Base-by-base conservation (phyloP, 2,113 vertebrate species). In the Chloroceryle aenea region DNA sequence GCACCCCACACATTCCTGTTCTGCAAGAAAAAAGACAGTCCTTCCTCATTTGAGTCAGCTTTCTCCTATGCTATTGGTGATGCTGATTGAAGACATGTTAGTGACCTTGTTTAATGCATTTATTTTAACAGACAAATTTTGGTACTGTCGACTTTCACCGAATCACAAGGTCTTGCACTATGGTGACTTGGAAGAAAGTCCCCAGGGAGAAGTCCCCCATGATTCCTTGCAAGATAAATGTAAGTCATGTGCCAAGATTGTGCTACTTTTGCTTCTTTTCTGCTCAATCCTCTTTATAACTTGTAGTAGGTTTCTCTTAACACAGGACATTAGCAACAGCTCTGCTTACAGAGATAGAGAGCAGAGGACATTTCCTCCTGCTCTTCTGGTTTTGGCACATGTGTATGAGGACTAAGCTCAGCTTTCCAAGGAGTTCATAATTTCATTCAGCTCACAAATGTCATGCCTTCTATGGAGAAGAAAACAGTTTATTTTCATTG, bases 121-220 rank as follows among this genome's bases (percentile, higher is more conserved):
- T 92, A 19, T 90, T 93, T 91, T 93, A 62, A 92, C 97, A 99
- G 99, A 99, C 93, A 99, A 99, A 95, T 99, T 99, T 95, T 99
- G 99, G 99, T 99, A 99, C 95, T 99, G 99, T 82, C 99, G 99
- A 29, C 98, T 99, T 76, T 99, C 99, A 18, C 99, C 99, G 16
- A 99, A 99, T 97, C 99, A 99, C 98, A 99, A 99, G 97, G 99
- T 99, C 97, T 98, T 99, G 96, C 99, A 99, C 98, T 99, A 99
- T 14, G 99, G 99, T 85, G 99, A 99, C 93, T 98, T 99, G 98
- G 99, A 99, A 92, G 99, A 99, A 97, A 99, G 98, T 95, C 99
- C 99, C 50, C 99, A 99, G 97, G 99, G 99, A 73, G 99, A 99
- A 93, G 99, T 99, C 45, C 99, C 99, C 59, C 99, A 99, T 20